These are phyloP conservation scores for Glyptemys insculpta DNA, from an alignment of 2,797 vertebrate species.

Conservation along the genomic window DNA sequence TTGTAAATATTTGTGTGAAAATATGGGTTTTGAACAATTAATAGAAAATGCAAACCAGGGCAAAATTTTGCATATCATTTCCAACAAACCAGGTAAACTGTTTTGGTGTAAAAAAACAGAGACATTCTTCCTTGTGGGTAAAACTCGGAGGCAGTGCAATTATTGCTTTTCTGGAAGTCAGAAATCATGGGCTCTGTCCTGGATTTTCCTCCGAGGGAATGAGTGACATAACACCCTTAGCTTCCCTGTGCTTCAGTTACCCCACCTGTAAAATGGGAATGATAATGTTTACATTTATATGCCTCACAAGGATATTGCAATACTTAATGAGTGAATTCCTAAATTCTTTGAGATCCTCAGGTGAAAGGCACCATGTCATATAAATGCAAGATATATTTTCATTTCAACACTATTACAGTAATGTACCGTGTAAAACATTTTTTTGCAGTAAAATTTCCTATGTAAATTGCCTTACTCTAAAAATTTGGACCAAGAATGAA, in stretches of 20 bases:
- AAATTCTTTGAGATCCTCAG: conserved; percentile 62
- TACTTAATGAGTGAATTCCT: conserved; percentile 66
- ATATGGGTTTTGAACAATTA: conserved; percentile 9
- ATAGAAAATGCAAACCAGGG: conserved; percentile 26
- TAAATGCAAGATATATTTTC: conserved; percentile 48
- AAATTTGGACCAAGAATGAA: conserved; percentile 6
- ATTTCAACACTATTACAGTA: conserved; percentile 25
- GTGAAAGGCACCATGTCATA: conserved; percentile 57
- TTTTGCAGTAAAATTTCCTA: conserved; percentile 16
- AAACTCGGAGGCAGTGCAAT: conserved; percentile 34
- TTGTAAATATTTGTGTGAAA: conserved; percentile 30
- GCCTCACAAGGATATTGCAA: conserved; percentile 63
- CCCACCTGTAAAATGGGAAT: conserved; percentile 61
- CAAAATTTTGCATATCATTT: conserved; percentile 54
- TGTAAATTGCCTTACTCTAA: not conserved
- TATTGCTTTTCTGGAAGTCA: conserved; percentile 60
- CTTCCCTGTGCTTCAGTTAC: conserved; percentile 66
- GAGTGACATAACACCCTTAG: conserved; percentile 63
- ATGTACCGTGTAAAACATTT: not conserved
- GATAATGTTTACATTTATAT: conserved; percentile 69
- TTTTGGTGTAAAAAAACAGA: conserved; percentile 37
- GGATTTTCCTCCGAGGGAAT: conserved; percentile 56
- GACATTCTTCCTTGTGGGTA: conserved; percentile 33
- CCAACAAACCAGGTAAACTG: conserved; percentile 36
- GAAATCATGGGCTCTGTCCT: conserved; percentile 38